Evolutionary conservation across 1,140 invertebrate species (phyloP), one percentile per base, ranked within the genome.

Genomic region (Coptotermes formosanus): DNA sequence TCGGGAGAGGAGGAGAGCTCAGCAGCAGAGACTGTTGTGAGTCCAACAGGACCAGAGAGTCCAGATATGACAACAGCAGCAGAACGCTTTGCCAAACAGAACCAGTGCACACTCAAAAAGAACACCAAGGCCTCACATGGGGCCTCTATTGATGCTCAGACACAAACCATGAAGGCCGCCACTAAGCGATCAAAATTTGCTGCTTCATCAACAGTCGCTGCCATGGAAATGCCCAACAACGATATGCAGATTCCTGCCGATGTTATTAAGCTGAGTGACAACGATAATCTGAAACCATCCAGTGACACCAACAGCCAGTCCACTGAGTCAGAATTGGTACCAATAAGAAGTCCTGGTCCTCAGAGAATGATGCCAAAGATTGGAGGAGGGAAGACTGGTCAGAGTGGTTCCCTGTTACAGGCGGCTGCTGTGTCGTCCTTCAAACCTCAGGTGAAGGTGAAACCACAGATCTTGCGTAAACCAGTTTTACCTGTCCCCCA

Each of bases 31-130:
- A 86, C 83, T 55, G 90, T 89, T 11, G 89, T 88, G 43, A 90
- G 87, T 87, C 90, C 88, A 23, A 86, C 87, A 45, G 92, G 92
- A 7, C 92, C 93, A 0, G 94, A 95, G 64, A 94, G 93, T 48
- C 94, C 94, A 0, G 94, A 95, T 86, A 94, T 95, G 93, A 94
- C 94, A 59, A 95, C 94, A 3, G 94, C 94, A 0, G 95, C 95
- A 1, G 95, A 96, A 89, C 91, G 94, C 19, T 96, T 96, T 88
- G 95, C 95, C 16, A 95, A 95, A 88, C 95, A 95, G 85, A 96
- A 96, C 89, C 96, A 97, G 90, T 95, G 95, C 87, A 97, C 96
- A 0, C 90, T 97, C 82, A 96, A 96, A 89, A 97, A 97, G 88
- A 96, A 94, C 87, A 94, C 93, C 0, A 94, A 94, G 88, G 88